A percentile compares a stretch with the other conserved stretches of the same genome.
Conservation (phyloP, 2,113 vertebrate genomes). For the Gasterosteus nipponicus region DNA sequence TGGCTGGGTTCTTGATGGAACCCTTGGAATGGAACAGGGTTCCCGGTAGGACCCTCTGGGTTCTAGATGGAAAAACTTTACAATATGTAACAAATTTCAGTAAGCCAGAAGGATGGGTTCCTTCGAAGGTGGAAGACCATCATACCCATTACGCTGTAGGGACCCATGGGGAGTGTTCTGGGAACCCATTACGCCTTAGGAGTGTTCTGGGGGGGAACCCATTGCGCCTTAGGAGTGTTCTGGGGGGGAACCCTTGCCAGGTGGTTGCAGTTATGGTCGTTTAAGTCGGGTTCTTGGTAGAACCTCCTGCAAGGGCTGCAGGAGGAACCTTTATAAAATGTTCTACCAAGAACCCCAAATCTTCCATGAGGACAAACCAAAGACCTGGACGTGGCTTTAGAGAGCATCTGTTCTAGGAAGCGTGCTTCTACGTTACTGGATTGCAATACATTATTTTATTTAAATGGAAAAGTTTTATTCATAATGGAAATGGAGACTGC, state of each 20-base stretch:
- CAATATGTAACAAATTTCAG: too few relatives aligned
- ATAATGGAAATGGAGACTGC: background rate
- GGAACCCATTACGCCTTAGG: background rate
- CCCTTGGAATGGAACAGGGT: background rate
- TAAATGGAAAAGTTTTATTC: background rate
- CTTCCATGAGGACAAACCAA: background rate
- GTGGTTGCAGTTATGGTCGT: background rate
- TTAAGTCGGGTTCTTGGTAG: background rate
- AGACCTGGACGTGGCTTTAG: background rate
- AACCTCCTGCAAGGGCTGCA: background rate
- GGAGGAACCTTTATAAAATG: background rate
- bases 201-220: background rate
- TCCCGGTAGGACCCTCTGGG: background rate
- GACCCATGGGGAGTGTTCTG: too few relatives aligned
- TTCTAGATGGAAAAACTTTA: background rate
- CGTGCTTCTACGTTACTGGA: background rate
- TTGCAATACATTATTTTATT: background rate
- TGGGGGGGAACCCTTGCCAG: background rate
- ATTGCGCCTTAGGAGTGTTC: background rate
- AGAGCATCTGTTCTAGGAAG: background rate
- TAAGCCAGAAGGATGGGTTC: background rate
- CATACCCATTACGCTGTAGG: too few relatives aligned
- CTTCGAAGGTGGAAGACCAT: background rate
- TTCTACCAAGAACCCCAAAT: background rate
- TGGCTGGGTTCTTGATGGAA: background rate